Evolutionary conservation across 1,140 invertebrate species (phyloP), one percentile per base, ranked within the genome.

Genomic region (Antheraea pernyi): DNA sequence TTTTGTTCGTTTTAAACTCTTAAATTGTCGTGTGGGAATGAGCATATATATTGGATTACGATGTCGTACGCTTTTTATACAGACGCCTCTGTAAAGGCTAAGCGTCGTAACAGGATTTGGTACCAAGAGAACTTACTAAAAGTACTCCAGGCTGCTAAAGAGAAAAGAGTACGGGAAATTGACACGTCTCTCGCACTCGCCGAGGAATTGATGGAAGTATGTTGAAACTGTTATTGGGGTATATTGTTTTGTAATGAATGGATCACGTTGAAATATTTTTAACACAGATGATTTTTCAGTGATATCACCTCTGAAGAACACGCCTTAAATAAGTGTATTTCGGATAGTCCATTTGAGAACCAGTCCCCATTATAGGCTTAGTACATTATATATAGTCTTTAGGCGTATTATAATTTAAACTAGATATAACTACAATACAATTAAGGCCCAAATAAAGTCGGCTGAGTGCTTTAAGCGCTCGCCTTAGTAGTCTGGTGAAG

Each of bases 131-230:
- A 84, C 18, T 60, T 90, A 48, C 73, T 84, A 76, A 77, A 77
- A 10, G 86, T 83, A 0, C 67, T 90, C 19, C 64, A 79, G 10
- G 77, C 70, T 2, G 73, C 70, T n/a, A 89, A 89, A 68, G 85
- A 88, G 64, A 84, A 78, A 48, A 77, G 76, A 60, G 79, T 74
- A 3, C 70, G 86, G 9, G 86, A 85, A 18, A 83, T 89, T 7
- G 87, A 89, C 39, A 71, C 70, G 0, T 81, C 82, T 5, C 86
- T 89, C 18, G 78, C 65, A 0, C 67, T 88, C 3, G 78, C 82
- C 36, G 61, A 88, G 8, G 60, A 88, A 65, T 71, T 85, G 37
- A 69, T 83, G 39, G 30, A 64, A 70, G 85, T 85, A 79, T 46
- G 42, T 36, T 58, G 7, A 9, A 68, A 64, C 59, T 59, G 67